Conservation (phyloP, 1,140 invertebrate species). For the Megalonaias nervosa region DNA sequence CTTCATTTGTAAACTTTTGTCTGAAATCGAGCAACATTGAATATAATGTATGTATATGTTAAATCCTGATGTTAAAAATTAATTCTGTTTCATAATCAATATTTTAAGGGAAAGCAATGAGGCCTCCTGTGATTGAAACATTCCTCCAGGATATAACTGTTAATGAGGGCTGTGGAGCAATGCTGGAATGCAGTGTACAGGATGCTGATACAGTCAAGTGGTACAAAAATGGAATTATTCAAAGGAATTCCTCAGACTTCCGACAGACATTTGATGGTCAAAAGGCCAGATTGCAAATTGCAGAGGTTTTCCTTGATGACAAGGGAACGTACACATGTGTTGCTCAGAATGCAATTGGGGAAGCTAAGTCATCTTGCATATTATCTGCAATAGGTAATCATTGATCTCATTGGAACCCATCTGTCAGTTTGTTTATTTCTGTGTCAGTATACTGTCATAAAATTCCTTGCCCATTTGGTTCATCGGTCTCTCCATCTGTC, state of each 20-base stretch:
- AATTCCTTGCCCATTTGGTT: too few relatives aligned
- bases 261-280: slow-evolving; percentile 59
- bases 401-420: not conserved
- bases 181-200: slow-evolving; percentile 42
- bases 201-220: slow-evolving; percentile 50
- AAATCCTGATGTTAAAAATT: too few relatives aligned
- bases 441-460: too few relatives aligned
- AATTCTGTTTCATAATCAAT: too few relatives aligned
- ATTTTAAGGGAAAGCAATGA: too few relatives aligned
- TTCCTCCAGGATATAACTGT: slow-evolving; percentile 44
- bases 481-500: too few relatives aligned
- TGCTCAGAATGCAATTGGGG: slow-evolving; percentile 51
- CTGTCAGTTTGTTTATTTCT: too few relatives aligned
- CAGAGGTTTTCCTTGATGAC: slow-evolving; percentile 60
- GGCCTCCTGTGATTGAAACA: not conserved
- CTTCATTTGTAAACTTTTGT: too few relatives aligned
- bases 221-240: slow-evolving; percentile 59
- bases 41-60: too few relatives aligned
- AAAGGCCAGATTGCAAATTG: slow-evolving; percentile 53
- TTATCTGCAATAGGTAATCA: slow-evolving; percentile 53
- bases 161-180: slow-evolving; percentile 52
- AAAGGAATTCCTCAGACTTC: slow-evolving; percentile 54
- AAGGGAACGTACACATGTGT: slow-evolving; percentile 55
- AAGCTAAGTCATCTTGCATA: slow-evolving; percentile 44
- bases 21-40: too few relatives aligned